phyloP scores from a whole-genome alignment of 1,140 invertebrate species.

The Diachasmimorpha longicaudata region DNA sequence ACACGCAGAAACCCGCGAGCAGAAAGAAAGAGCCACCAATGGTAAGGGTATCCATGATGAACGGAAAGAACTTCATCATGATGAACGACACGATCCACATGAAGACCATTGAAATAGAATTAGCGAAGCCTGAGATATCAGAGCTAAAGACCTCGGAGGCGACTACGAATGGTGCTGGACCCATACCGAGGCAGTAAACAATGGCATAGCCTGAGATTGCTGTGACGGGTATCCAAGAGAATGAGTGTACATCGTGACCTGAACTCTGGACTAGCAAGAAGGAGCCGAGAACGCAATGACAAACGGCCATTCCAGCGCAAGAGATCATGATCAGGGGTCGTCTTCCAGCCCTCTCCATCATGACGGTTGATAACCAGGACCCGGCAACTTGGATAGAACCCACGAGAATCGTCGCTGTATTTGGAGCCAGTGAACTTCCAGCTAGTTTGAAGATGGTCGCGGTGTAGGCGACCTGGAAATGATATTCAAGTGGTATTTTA shows the following conservation, averaged over 20 bases:
- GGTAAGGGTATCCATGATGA: constrained; percentile 39
- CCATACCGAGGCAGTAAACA: constrained; percentile 60
- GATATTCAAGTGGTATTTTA: too few relatives aligned
- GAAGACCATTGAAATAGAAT: constrained; percentile 57
- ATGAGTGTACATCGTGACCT: constrained; percentile 42
- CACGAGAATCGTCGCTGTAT: constrained; percentile 65
- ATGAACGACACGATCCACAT: constrained; percentile 65
- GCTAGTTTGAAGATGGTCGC: constrained; percentile 66
- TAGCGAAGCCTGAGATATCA: constrained; percentile 59
- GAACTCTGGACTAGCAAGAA: constrained; percentile 56
- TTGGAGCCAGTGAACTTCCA: constrained; percentile 57
- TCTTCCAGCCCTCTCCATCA: constrained; percentile 69
- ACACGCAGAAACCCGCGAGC: constrained; percentile 35
- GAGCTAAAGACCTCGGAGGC: constrained; percentile 69
- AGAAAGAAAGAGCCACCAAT: constrained; percentile 53
- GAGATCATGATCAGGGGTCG: constrained; percentile 66
- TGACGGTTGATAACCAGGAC: constrained; percentile 57
- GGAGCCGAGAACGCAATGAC: constrained; percentile 51
- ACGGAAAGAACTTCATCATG: constrained; percentile 62
- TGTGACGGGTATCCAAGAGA: constrained; percentile 64
- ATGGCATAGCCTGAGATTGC: constrained; percentile 66
- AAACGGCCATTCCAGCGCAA: constrained; percentile 54
- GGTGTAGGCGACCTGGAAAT: constrained; percentile 58
- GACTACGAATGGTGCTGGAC: constrained; percentile 67
- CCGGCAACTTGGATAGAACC: constrained; percentile 58